phyloP scores from a whole-genome alignment of 2,888 invertebrate genomes.

The Lycophotia porphyrea region DNA sequence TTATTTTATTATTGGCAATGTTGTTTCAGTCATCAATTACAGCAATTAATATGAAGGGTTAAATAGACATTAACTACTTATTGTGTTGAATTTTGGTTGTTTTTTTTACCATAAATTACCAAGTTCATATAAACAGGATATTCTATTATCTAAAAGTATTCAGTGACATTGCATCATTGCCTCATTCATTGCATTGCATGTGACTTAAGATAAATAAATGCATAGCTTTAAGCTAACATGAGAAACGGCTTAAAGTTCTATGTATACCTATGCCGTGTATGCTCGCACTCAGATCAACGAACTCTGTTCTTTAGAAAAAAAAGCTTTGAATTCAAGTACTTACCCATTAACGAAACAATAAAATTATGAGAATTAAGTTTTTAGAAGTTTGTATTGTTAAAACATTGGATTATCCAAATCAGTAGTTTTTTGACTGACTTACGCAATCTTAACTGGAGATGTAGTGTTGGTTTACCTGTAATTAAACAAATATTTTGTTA shows the following conservation, averaged over 20 bases:
- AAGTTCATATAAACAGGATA: no score
- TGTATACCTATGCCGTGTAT: neutral
- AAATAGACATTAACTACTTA: no score
- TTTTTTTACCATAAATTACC: no score
- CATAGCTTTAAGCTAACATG: neutral
- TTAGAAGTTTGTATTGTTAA: slow-evolving; percentile 21
- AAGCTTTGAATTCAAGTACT: slow-evolving; percentile 1
- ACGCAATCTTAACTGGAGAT: slow-evolving; percentile 34
- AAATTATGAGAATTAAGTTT: slow-evolving; percentile 26
- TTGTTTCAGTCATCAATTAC: neutral
- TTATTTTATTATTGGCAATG: neutral
- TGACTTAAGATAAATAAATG: neutral
- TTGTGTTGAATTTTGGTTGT: no score
- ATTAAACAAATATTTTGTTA: slow-evolving; percentile 46
- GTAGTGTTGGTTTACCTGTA: slow-evolving; percentile 58
- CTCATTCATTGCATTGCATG: no score
- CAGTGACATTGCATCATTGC: no score
- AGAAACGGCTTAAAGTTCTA: slow-evolving; percentile 5
- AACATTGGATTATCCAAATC: slow-evolving; percentile 12
- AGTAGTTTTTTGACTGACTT: slow-evolving; percentile 39
- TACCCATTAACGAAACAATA: neutral
- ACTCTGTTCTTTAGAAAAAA: neutral
- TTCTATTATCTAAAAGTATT: no score
- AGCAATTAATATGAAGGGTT: no score
- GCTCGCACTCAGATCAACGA: slow-evolving; percentile 3